Evolutionary conservation across 2,888 invertebrate genomes (phyloP).

Genomic region (Drosophila percnosoma): DNA sequence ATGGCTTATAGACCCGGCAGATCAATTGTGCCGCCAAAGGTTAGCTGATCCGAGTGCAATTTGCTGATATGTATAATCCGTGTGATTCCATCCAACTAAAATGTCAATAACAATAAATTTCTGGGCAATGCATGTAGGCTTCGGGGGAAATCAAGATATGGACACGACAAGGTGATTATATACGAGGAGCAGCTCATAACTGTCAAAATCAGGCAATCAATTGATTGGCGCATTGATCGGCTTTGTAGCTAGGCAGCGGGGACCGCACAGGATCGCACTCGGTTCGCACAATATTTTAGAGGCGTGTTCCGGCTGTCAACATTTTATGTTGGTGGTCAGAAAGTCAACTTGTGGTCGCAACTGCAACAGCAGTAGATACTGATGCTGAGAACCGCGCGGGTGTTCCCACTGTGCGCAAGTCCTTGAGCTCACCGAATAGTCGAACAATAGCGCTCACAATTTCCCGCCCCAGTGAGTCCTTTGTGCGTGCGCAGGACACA

Average conservation of each 20-base stretch:
- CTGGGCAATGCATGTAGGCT: constrained; percentile 42
- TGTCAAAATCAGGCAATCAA: constrained; percentile 70
- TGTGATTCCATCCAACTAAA: constrained; percentile 73
- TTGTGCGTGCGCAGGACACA: constrained; percentile 61
- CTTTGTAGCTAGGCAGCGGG: constrained; percentile 11
- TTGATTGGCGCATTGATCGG: constrained; percentile 66
- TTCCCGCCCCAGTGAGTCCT: constrained; percentile 45
- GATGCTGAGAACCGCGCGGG: constrained; percentile 70
- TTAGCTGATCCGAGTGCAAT: constrained; percentile 48
- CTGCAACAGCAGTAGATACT: constrained; percentile 48
- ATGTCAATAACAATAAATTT: constrained; percentile 79
- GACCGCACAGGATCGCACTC: constrained; percentile 70
- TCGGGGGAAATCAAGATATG: constrained; percentile 62
- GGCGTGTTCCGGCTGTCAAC: constrained; percentile 85
- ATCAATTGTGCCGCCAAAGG: constrained; percentile 55
- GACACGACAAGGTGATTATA: constrained; percentile 47
- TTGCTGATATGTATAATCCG: constrained; percentile 74
- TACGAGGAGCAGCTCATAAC: constrained; percentile 68
- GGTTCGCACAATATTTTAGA: constrained; percentile 80
- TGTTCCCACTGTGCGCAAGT: constrained; percentile 64
- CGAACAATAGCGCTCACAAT: constrained; percentile 64
- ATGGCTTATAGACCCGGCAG: constrained; percentile 30
- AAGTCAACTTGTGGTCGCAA: constrained; percentile 71
- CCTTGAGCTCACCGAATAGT: constrained; percentile 51
- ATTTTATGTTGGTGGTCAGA: constrained; percentile 85